Percentiles rank a stretch among this genome's conserved stretches.
Conservation (phyloP, 1,140 invertebrate species). For the Agraylea sexmaculata region DNA sequence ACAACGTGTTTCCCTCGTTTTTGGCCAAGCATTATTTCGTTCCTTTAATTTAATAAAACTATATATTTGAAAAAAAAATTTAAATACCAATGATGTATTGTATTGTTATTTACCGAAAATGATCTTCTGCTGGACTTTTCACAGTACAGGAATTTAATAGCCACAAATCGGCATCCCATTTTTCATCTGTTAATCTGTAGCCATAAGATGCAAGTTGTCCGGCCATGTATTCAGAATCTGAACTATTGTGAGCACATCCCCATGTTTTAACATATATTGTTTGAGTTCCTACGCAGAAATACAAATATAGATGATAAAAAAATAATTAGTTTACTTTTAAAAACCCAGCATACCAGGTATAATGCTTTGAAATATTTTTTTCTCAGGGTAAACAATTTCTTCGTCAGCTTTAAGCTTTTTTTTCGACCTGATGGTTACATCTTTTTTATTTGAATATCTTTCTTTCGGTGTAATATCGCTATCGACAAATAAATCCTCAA, state of each 20-base stretch:
- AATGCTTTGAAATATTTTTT: slow-evolving; percentile 43
- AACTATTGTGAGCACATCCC: slow-evolving; percentile 95
- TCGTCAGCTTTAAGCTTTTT: slow-evolving; percentile 26
- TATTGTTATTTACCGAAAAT: slow-evolving; percentile 55
- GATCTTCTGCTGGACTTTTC: slow-evolving; percentile 93
- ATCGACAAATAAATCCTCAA: slow-evolving; percentile 67
- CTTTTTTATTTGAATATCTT: slow-evolving; percentile 54
- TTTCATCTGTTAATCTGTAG: slow-evolving; percentile 74
- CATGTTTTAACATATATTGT: slow-evolving; percentile 91
- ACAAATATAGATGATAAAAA: slow-evolving; percentile 9
- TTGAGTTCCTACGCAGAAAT: slow-evolving; percentile 55
- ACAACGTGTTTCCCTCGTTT: slow-evolving; percentile 75
- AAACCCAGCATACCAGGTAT: slow-evolving; percentile 73
- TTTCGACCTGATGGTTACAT: slow-evolving; percentile 49
- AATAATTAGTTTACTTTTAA: slow-evolving; percentile 6
- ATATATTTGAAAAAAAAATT: no score
- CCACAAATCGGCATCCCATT: slow-evolving; percentile 82
- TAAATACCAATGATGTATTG: no score
- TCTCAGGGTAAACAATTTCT: slow-evolving; percentile 28
- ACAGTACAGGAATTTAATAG: slow-evolving; percentile 96
- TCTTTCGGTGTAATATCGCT: slow-evolving; percentile 66
- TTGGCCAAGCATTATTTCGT: slow-evolving; percentile 75
- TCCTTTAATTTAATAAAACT: slow-evolving; percentile 39
- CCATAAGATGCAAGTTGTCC: slow-evolving; percentile 81
- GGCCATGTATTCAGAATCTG: slow-evolving; percentile 96